phyloP scores from a whole-genome alignment of 2,888 invertebrate species.

The Clunio marinus region DNA sequence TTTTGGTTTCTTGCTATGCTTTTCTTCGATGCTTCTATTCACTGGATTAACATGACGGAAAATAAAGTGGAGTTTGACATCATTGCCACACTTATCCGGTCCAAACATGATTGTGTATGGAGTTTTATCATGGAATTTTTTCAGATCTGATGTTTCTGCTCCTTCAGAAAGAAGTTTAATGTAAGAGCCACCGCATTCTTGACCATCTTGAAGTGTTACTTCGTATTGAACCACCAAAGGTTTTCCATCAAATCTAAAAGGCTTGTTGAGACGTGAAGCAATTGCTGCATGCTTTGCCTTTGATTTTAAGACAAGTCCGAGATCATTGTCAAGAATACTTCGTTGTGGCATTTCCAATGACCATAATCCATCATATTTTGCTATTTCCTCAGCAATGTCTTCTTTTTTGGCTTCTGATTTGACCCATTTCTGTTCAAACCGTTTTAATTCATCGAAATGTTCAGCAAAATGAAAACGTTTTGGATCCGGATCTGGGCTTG shows the following conservation, averaged over 20 bases:
- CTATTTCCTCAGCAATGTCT: slow-evolving; percentile 77
- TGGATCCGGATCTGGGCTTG: slow-evolving; percentile 64
- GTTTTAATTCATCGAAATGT: slow-evolving; percentile 73
- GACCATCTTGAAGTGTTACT: slow-evolving; percentile 89
- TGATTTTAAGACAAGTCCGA: slow-evolving; percentile 83
- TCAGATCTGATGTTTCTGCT: slow-evolving; percentile 65
- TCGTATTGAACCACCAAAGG: slow-evolving; percentile 91
- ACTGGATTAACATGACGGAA: slow-evolving; percentile 92
- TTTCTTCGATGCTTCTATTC: slow-evolving; percentile 86
- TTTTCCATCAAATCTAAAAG: slow-evolving; percentile 77
- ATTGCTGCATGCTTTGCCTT: slow-evolving; percentile 97
- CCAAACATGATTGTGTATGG: slow-evolving; percentile 99
- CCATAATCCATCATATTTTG: slow-evolving; percentile 91
- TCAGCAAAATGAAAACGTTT: slow-evolving; percentile 72
- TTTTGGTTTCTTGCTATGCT: slow-evolving; percentile 90
- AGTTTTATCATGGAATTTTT: slow-evolving; percentile 88
- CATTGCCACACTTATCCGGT: slow-evolving; percentile 97
- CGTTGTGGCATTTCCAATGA: slow-evolving; percentile 70
- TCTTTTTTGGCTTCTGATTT: slow-evolving; percentile 90
- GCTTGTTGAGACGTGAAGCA: slow-evolving; percentile 67
- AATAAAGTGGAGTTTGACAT: slow-evolving; percentile 88
- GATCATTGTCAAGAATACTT: slow-evolving; percentile 75
- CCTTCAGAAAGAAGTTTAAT: slow-evolving; percentile 83
- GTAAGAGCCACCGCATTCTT: slow-evolving; percentile 98
- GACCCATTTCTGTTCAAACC: slow-evolving; percentile 76